These are phyloP conservation scores for Ornithoptera priamus DNA, from an alignment of 2,888 invertebrate species.

Conservation along the genomic window DNA sequence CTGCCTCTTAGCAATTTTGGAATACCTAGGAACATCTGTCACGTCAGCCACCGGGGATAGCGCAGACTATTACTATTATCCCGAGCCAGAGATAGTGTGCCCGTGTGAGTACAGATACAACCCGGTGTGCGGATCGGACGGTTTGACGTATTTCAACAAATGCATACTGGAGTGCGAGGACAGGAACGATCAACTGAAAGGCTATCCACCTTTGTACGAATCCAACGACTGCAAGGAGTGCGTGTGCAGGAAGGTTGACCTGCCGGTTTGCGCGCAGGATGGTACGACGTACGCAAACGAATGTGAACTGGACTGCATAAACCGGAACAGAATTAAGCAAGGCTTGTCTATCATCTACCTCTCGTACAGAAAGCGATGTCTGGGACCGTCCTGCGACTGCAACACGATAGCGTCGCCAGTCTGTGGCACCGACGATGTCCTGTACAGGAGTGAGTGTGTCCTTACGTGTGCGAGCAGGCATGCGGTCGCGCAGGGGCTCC, in stretches of 20 bases:
- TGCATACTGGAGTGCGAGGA: constrained; percentile 36
- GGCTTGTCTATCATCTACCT: constrained; percentile 33
- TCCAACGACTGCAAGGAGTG: constrained; percentile 33
- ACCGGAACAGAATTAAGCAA: constrained; percentile 30
- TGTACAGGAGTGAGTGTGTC: constrained; percentile 39
- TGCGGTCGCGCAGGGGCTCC: constrained; percentile 27
- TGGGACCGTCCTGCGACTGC: constrained; percentile 35
- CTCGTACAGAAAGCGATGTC: constrained; percentile 36
- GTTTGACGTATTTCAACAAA: constrained; percentile 33
- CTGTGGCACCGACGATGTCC: constrained; percentile 37
- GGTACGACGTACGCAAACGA: constrained; percentile 38
- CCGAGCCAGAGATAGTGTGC: constrained; percentile 21
- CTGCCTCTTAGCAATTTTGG: constrained; percentile 3
- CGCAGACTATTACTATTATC: not conserved
- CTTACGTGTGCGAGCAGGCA: constrained; percentile 34
- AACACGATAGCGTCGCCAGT: constrained; percentile 35
- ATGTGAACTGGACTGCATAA: constrained; percentile 39
- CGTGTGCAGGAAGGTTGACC: constrained; percentile 34
- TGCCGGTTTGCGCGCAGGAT: constrained; percentile 48
- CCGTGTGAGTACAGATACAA: constrained; percentile 30
- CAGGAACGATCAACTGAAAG: constrained; percentile 19
- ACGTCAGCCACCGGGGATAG: not conserved
- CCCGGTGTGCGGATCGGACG: constrained; percentile 39
- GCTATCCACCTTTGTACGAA: constrained; percentile 14
- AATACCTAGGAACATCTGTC: not conserved